Percentiles rank a stretch among this genome's conserved stretches.
These are phyloP conservation scores for Trichogramma evanescens DNA, from an alignment of 2,888 invertebrate species.

Conservation along the genomic window DNA sequence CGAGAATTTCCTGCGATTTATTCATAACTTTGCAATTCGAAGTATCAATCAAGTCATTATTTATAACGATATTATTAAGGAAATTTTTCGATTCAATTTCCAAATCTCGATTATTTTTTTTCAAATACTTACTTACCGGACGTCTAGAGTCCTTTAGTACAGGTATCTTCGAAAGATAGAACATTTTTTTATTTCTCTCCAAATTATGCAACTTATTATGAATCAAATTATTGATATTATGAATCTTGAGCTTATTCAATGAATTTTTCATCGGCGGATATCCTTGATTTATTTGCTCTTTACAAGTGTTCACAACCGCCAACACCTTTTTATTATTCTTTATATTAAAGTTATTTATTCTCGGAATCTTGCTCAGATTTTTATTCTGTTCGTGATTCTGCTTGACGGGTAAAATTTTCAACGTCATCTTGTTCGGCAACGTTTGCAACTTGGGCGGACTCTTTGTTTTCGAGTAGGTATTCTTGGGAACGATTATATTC, in stretches of 20 bases:
- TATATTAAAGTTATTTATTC: neutral
- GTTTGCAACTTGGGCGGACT: constrained; percentile 10
- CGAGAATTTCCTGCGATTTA: too few species aligned
- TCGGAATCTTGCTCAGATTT: constrained; percentile 5
- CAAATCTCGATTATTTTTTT: too few species aligned
- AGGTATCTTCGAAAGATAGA: constrained; percentile 33
- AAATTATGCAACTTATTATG: neutral
- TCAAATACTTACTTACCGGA: too few species aligned
- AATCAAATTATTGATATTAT: neutral
- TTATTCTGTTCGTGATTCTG: constrained; percentile 3
- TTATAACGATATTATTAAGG: too few species aligned
- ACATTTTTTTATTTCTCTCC: neutral
- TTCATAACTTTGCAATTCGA: too few species aligned
- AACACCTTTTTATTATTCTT: constrained; percentile 6
- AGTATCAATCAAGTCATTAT: too few species aligned
- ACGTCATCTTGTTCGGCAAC: constrained; percentile 8
- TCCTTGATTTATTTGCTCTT: constrained; percentile 8
- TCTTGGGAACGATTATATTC: constrained; percentile 3
- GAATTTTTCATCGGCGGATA: neutral
- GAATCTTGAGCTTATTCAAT: neutral
- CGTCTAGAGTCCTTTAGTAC: constrained; percentile 27
- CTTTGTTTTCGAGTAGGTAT: constrained; percentile 2
- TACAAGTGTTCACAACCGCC: neutral
- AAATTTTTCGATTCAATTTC: too few species aligned
- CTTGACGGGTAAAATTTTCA: constrained; percentile 2